Evolutionary conservation across 1,140 invertebrate species (phyloP).

Genomic region (Wasmannia auropunctata): DNA sequence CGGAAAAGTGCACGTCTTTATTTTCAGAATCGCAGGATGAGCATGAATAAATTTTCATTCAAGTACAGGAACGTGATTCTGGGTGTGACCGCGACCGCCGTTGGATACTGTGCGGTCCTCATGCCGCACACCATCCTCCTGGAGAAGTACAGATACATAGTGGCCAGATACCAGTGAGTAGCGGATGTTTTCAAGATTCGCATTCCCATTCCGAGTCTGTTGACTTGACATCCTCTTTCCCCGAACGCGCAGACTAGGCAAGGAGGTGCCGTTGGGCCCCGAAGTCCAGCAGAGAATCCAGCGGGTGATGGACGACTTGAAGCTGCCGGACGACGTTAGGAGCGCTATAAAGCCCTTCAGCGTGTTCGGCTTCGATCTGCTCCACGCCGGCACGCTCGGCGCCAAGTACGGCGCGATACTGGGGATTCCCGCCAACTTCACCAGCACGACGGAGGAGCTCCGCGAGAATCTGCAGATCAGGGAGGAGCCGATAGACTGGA

Average conservation of each 20-base stretch:
- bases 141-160: slow-evolving; percentile 84
- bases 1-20: background rate
- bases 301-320: slow-evolving; percentile 85
- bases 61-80: slow-evolving; percentile 11
- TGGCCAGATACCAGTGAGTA: slow-evolving; percentile 86
- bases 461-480: slow-evolving; percentile 85
- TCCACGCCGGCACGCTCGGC: slow-evolving; percentile 84
- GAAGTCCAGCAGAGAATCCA: slow-evolving; percentile 81
- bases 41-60: slow-evolving; percentile 20
- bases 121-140: slow-evolving; percentile 86
- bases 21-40: background rate
- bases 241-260: slow-evolving; percentile 68
- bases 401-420: slow-evolving; percentile 86
- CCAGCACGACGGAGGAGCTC: slow-evolving; percentile 82
- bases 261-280: slow-evolving; percentile 80
- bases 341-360: slow-evolving; percentile 86
- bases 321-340: slow-evolving; percentile 80
- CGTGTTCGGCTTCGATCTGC: slow-evolving; percentile 88
- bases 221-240: slow-evolving; percentile 44
- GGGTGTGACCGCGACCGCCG: background rate
- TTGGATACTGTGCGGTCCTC: slow-evolving; percentile 66
- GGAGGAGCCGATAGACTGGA: slow-evolving; percentile 87
- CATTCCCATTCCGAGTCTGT: background rate
- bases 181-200: background rate
- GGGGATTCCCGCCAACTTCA: slow-evolving; percentile 88